phyloP scores from a whole-genome alignment of 2,113 vertebrate species.

The Mobula hypostoma region DNA sequence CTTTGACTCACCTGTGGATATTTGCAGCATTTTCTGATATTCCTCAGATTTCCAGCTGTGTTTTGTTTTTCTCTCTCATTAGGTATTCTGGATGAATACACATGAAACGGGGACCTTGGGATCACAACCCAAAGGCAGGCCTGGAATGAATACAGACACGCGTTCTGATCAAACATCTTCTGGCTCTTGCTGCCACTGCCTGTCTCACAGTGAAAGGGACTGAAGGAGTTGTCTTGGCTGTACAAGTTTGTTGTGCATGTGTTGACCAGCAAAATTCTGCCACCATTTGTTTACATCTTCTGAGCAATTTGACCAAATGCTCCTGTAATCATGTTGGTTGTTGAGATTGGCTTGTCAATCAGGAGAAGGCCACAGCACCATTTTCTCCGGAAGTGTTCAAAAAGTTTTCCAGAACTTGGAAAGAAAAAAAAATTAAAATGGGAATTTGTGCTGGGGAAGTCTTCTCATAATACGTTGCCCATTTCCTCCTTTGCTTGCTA shows the following conservation, averaged over 20 bases:
- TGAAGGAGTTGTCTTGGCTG: neutral
- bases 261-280: neutral
- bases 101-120: too few relatives aligned
- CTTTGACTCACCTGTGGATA: too few relatives aligned
- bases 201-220: neutral
- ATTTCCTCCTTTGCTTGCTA: too few relatives aligned
- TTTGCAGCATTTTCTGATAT: too few relatives aligned
- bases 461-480: too few relatives aligned
- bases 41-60: too few relatives aligned
- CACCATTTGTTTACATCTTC: constrained; percentile 56
- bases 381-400: constrained; percentile 78
- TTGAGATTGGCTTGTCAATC: constrained; percentile 64
- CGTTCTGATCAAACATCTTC: neutral
- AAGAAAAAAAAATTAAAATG: neutral
- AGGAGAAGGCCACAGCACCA: constrained; percentile 80
- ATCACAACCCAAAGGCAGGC: neutral
- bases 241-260: neutral
- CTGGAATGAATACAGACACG: neutral
- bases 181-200: too few relatives aligned
- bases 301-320: constrained; percentile 78
- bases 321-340: constrained; percentile 64
- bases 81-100: too few relatives aligned
- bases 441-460: neutral
- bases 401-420: constrained; percentile 77
- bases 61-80: too few relatives aligned